These are phyloP conservation scores for Orussus abietinus DNA, from an alignment of 1,140 invertebrate genomes.

Conservation along the genomic window DNA sequence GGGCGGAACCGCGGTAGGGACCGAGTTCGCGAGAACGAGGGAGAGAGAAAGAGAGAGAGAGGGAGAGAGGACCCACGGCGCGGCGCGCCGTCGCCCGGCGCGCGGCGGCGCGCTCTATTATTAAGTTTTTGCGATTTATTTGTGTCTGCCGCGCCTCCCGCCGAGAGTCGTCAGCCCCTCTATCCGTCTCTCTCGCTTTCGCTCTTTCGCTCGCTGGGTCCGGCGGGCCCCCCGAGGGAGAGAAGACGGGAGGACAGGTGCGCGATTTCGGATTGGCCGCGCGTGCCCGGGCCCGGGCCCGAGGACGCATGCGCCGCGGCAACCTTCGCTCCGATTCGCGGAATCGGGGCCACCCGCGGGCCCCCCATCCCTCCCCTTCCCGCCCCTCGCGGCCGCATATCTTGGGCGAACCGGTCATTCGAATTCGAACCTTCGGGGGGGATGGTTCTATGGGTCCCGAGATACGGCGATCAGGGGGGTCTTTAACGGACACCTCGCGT, in stretches of 20 bases:
- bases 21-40: background rate
- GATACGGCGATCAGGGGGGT: too few species aligned
- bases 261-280: too few species aligned
- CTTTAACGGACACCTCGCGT: too few species aligned
- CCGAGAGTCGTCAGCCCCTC: background rate
- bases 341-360: too few species aligned
- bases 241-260: too few species aligned
- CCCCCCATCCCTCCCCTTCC: too few species aligned
- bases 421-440: too few species aligned
- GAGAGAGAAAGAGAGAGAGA: background rate
- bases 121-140: conserved; percentile 55
- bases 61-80: background rate
- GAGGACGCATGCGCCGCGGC: background rate
- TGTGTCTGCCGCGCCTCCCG: conserved; percentile 43
- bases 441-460: too few species aligned
- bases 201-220: background rate
- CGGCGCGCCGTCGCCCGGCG: background rate
- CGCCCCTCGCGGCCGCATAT: too few species aligned
- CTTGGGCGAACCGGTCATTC: too few species aligned
- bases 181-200: background rate
- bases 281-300: background rate
- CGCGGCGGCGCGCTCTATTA: conserved; percentile 41
- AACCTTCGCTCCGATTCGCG: too few species aligned
- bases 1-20: background rate
- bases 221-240: too few species aligned